Conservation (phyloP, 2,797 vertebrate species). For the Hoplostethus mediterraneus region DNA sequence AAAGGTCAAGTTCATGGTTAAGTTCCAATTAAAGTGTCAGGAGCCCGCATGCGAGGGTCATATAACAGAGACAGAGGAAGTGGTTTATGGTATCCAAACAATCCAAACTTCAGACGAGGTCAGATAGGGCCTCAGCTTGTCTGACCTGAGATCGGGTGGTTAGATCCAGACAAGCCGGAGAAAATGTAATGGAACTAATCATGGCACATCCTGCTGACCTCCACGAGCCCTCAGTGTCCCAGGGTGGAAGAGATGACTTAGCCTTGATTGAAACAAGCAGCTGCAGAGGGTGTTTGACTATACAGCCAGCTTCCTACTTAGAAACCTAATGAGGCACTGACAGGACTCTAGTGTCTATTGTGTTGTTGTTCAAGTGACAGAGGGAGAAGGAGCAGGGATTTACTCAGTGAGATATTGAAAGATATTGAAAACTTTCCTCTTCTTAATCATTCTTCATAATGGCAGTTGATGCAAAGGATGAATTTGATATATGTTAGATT, state of each 20-base stretch:
- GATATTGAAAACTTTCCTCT: slow-evolving; percentile 36
- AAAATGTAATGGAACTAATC: slow-evolving; percentile 70
- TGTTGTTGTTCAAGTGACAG: slow-evolving; percentile 58
- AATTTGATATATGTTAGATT: slow-evolving; percentile 50
- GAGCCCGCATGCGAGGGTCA: slow-evolving; percentile 29
- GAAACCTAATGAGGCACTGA: slow-evolving; percentile 71
- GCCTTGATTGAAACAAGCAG: slow-evolving; percentile 66
- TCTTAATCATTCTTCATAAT: slow-evolving; percentile 57
- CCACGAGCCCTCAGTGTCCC: slow-evolving; percentile 35
- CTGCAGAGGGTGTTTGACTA: slow-evolving; percentile 54
- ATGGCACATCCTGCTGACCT: slow-evolving; percentile 66
- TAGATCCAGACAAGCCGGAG: slow-evolving; percentile 58
- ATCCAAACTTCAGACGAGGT: slow-evolving; percentile 29
- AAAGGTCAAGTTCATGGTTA: slow-evolving; percentile 14
- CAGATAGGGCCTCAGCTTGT: slow-evolving; percentile 49
- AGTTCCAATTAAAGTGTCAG: slow-evolving; percentile 37
- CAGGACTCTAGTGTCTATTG: slow-evolving; percentile 50
- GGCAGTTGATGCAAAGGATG: slow-evolving; percentile 42
- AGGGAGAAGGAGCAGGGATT: slow-evolving; percentile 27
- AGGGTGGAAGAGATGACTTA: slow-evolving; percentile 51
- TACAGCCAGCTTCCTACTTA: slow-evolving; percentile 69
- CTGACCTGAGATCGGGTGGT: slow-evolving; percentile 57
- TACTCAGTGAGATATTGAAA: slow-evolving; percentile 52
- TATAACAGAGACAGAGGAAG: slow-evolving; percentile 26
- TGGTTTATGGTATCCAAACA: slow-evolving; percentile 34